These are phyloP conservation scores for Zaprionus vittiger DNA, from an alignment of 1,140 invertebrate species.

Conservation along the genomic window DNA sequence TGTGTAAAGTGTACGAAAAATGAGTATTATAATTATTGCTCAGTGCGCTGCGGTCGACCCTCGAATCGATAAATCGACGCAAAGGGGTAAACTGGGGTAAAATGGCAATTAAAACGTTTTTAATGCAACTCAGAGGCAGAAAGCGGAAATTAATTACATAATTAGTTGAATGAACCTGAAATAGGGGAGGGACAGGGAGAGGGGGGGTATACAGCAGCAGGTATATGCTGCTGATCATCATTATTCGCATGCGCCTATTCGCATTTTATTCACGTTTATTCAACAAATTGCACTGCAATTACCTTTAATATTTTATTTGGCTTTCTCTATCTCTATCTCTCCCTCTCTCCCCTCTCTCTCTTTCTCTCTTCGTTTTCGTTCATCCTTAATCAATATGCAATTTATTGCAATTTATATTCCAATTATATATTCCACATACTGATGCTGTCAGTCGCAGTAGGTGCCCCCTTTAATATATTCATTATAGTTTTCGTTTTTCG, in stretches of 20 bases:
- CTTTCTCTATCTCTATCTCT: not conserved
- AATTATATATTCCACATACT: constrained; percentile 6
- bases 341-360: not conserved
- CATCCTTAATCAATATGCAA: not conserved
- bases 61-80: constrained; percentile 56
- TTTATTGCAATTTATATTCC: constrained; percentile 5
- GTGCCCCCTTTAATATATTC: not conserved
- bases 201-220: not conserved
- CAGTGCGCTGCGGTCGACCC: not conserved
- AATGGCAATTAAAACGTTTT: constrained; percentile 66
- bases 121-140: constrained; percentile 35
- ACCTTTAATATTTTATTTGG: not conserved
- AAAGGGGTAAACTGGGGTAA: constrained; percentile 41
- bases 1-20: constrained; percentile 45
- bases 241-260: not conserved
- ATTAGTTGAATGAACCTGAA: constrained; percentile 21
- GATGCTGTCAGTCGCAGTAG: not conserved
- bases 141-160: constrained; percentile 48
- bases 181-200: not conserved
- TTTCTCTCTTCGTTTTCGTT: not conserved
- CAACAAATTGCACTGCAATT: constrained; percentile 1
- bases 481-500: not conserved
- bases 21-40: constrained; percentile 67
- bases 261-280: not conserved
- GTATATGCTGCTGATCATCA: not conserved